Percentiles rank a stretch among this genome's conserved stretches.
These are phyloP conservation scores for Samia ricini DNA, from an alignment of 1,140 invertebrate species.

Conservation along the genomic window DNA sequence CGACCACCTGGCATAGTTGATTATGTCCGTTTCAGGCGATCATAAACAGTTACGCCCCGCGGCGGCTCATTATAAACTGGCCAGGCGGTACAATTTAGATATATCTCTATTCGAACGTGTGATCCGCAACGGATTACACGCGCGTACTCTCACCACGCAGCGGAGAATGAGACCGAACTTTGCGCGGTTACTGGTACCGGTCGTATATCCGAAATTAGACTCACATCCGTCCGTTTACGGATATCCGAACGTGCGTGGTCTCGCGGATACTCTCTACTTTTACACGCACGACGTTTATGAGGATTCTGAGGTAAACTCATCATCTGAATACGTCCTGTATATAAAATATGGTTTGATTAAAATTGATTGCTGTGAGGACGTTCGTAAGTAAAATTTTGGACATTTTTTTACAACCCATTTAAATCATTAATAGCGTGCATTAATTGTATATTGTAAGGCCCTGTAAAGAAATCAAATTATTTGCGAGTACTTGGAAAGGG, in stretches of 20 bases:
- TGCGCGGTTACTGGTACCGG: conserved; percentile 79
- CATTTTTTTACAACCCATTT: too few species aligned
- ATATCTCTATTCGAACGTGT: conserved; percentile 88
- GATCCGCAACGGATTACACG: conserved; percentile 79
- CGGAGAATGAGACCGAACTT: conserved; percentile 83
- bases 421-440: too few species aligned
- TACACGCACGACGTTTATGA: conserved; percentile 78
- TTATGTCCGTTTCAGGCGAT: conserved; percentile 78
- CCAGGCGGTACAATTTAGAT: conserved; percentile 81
- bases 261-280: conserved; percentile 80
- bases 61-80: conserved; percentile 80
- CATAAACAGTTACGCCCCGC: conserved; percentile 86
- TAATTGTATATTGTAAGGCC: too few species aligned
- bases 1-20: too few species aligned
- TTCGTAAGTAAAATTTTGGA: too few species aligned
- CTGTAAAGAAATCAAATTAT: too few species aligned
- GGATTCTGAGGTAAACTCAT: conserved; percentile 50
- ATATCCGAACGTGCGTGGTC: conserved; percentile 76
- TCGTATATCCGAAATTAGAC: conserved; percentile 80
- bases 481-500: too few species aligned
- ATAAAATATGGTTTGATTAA: neutral
- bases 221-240: conserved; percentile 75
- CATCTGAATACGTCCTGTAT: conserved; percentile 6
- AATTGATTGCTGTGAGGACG: neutral
- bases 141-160: conserved; percentile 77